Conservation (phyloP, 1,140 invertebrate species). For the Drosophila pallidifrons region DNA sequence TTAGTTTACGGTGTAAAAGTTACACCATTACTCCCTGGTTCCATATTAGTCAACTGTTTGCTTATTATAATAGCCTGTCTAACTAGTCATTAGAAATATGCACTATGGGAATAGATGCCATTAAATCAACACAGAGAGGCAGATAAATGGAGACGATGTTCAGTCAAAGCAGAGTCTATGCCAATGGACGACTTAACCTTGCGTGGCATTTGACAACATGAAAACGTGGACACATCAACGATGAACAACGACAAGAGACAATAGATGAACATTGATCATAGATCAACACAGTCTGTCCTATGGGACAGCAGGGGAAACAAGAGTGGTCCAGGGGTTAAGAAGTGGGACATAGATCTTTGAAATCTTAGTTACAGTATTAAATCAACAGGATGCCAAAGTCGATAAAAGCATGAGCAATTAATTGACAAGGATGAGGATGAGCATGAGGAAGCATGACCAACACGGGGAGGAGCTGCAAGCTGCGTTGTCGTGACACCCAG, state of each 20-base stretch:
- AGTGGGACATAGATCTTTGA: slow-evolving; percentile 18
- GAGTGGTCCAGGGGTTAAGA: slow-evolving; percentile 5
- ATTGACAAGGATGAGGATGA: slow-evolving; percentile 43
- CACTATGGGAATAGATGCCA: slow-evolving; percentile 68
- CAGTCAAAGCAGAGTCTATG: neutral
- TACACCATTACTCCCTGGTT: slow-evolving; percentile 9
- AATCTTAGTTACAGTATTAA: slow-evolving; percentile 34
- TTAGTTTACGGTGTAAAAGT: slow-evolving; percentile 9
- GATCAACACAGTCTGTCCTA: slow-evolving; percentile 34
- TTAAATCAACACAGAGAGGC: slow-evolving; percentile 25
- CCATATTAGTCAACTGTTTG: slow-evolving; percentile 61
- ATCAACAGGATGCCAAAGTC: slow-evolving; percentile 55
- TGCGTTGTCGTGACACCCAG: slow-evolving; percentile 57
- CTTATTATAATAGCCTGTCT: slow-evolving; percentile 41
- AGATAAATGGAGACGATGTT: neutral
- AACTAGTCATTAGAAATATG: slow-evolving; percentile 36
- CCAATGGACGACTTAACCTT: slow-evolving; percentile 57
- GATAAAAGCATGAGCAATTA: slow-evolving; percentile 67
- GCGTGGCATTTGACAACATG: slow-evolving; percentile 43
- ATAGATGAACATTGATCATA: slow-evolving; percentile 38
- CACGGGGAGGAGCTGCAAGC: slow-evolving; percentile 1
- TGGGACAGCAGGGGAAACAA: slow-evolving; percentile 5
- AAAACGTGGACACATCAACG: slow-evolving; percentile 64
- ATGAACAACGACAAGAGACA: slow-evolving; percentile 39
- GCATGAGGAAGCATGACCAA: neutral